Conservation (phyloP, 2,888 invertebrate species). For the Gymnocheta viridis region DNA sequence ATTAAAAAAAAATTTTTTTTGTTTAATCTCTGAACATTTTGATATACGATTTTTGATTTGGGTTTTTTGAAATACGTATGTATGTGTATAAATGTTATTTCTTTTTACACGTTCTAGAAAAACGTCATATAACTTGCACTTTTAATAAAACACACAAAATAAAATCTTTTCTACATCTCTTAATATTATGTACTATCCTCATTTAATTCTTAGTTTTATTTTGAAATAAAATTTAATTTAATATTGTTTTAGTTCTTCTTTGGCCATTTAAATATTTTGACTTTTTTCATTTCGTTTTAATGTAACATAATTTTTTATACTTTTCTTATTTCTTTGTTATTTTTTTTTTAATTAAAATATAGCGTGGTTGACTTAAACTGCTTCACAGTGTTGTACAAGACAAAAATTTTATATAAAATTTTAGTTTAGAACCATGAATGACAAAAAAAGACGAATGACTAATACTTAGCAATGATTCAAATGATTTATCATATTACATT, state of each 20-base stretch:
- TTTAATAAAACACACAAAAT: too few species aligned
- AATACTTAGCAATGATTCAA: background rate
- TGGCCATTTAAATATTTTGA: slow-evolving; percentile 55
- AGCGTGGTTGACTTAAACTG: slow-evolving; percentile 50
- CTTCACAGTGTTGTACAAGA: slow-evolving; percentile 68
- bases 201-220: slow-evolving; percentile 19
- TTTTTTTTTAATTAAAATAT: slow-evolving; percentile 27
- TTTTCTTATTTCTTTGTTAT: slow-evolving; percentile 5
- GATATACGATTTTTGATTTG: too few species aligned
- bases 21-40: too few species aligned
- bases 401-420: slow-evolving; percentile 66
- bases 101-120: too few species aligned
- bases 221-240: background rate
- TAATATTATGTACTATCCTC: background rate
- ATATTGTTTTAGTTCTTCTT: slow-evolving; percentile 47
- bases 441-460: background rate
- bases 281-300: background rate
- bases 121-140: too few species aligned
- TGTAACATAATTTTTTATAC: slow-evolving; percentile 9
- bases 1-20: too few species aligned
- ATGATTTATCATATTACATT: background rate
- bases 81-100: too few species aligned
- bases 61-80: too few species aligned
- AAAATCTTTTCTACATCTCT: too few species aligned
- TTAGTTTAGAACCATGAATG: slow-evolving; percentile 2